Percentiles rank a stretch among this genome's conserved stretches.
These are phyloP conservation scores for Manis javanica DNA, from an alignment of 2,797 vertebrate genomes.

Conservation along the genomic window DNA sequence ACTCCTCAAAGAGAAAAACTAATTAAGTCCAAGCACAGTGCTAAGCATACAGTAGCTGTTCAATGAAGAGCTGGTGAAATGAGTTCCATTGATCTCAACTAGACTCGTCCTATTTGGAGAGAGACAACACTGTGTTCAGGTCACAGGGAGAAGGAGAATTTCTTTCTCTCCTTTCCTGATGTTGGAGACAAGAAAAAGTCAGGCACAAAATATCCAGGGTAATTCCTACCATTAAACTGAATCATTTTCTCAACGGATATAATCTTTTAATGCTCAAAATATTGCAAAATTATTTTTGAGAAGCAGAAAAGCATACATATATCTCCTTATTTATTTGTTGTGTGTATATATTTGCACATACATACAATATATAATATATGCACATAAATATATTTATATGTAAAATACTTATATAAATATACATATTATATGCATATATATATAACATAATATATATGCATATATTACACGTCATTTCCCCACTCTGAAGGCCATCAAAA, in stretches of 20 bases:
- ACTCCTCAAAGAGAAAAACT: conserved; percentile 25
- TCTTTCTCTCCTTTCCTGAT: background rate
- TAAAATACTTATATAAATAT: background rate
- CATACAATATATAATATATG: background rate
- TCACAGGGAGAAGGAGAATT: background rate
- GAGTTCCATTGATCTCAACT: background rate
- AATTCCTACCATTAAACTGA: background rate
- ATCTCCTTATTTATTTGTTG: background rate
- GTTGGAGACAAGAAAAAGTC: background rate
- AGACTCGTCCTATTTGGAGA: background rate
- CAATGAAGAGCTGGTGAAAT: background rate
- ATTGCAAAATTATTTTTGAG: background rate
- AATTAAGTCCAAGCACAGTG: background rate
- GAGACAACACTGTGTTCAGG: background rate
- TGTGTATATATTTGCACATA: background rate
- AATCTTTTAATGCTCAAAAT: background rate
- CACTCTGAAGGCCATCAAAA: conserved; percentile 7
- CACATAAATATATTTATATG: background rate
- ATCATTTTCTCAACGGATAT: background rate
- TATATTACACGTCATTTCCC: background rate
- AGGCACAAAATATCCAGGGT: background rate
- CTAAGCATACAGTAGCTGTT: background rate
- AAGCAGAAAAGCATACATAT: background rate
- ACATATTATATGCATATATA: background rate
- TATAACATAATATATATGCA: background rate